Conservation (phyloP, 2,113 vertebrate species). For the Oreotrochilus melanogaster region DNA sequence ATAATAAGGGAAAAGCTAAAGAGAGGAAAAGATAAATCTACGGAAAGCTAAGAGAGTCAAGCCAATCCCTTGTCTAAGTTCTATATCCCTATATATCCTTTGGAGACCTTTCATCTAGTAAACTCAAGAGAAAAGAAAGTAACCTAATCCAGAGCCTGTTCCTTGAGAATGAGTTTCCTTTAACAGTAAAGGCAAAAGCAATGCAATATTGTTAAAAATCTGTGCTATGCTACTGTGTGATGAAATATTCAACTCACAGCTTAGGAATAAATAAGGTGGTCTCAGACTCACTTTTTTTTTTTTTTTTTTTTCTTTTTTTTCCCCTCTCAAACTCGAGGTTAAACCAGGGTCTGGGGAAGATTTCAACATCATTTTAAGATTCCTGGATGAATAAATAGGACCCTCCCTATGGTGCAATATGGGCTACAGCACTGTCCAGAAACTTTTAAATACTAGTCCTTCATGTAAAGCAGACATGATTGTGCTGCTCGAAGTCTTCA, state of each 20-base stretch:
- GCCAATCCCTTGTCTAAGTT: not conserved
- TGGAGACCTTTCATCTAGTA: not conserved
- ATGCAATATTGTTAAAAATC: not conserved
- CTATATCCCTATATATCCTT: not conserved
- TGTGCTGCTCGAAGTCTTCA: not conserved
- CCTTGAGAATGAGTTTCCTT: not conserved
- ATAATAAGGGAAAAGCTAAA: not conserved
- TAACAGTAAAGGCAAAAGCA: not conserved
- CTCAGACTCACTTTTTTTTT: not conserved
- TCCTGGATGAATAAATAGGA: not conserved
- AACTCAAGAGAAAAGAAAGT: not conserved
- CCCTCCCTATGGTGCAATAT: rapidly evolving
- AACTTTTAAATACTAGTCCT: not conserved
- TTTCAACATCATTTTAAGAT: not conserved
- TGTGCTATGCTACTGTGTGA: rapidly evolving
- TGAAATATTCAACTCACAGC: not conserved
- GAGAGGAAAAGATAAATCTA: not conserved
- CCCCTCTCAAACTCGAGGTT: not conserved
- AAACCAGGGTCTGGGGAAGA: rapidly evolving
- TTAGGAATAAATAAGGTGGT: not conserved
- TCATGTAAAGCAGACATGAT: not conserved
- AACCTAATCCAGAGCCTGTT: not conserved
- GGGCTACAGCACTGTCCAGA: not conserved
- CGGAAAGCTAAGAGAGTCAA: not conserved
- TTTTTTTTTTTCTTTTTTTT: no score